Evolutionary conservation across 2,888 invertebrate genomes (phyloP).

Genomic region (Hedychridium roseum): DNA sequence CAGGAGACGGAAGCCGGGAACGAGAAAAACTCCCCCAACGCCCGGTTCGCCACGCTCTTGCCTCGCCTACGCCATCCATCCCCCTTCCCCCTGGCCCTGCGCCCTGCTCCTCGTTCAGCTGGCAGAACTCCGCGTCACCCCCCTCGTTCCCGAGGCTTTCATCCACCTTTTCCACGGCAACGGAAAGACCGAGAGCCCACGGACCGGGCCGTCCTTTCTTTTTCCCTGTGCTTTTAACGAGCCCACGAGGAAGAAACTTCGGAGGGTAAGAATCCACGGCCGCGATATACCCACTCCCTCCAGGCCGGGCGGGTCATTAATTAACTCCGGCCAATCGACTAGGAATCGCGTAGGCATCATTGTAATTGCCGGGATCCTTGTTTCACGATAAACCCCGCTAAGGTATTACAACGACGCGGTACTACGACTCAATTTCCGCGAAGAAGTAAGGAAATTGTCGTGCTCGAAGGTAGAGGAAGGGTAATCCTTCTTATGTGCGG

Average conservation of each 20-base stretch:
- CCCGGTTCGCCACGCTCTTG: conserved; percentile 56
- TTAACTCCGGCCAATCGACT: conserved; percentile 25
- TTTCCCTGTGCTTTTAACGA: too few species aligned
- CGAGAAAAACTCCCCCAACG: conserved; percentile 64
- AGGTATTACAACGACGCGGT: too few species aligned
- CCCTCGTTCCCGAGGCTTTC: conserved; percentile 59
- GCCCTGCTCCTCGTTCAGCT: conserved; percentile 65
- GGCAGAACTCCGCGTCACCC: conserved; percentile 66
- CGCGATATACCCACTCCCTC: conserved; percentile 33
- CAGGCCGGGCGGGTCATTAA: conserved; percentile 36
- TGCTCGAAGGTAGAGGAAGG: too few species aligned
- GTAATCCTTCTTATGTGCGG: too few species aligned
- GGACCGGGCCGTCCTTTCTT: too few species aligned
- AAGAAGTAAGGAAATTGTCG: too few species aligned
- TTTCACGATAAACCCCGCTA: too few species aligned
- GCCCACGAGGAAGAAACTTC: conserved; percentile 58
- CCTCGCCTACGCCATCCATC: conserved; percentile 60
- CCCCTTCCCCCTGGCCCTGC: conserved; percentile 69
- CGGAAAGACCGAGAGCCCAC: too few species aligned
- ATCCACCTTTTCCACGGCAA: conserved; percentile 49
- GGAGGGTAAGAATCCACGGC: conserved; percentile 55
- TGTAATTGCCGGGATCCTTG: too few species aligned
- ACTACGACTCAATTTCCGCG: too few species aligned
- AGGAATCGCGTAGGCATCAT: not conserved
- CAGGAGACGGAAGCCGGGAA: conserved; percentile 58